Evolutionary conservation across 2,113 vertebrate genomes (phyloP).

Genomic region (Rhynchomys soricoides): DNA sequence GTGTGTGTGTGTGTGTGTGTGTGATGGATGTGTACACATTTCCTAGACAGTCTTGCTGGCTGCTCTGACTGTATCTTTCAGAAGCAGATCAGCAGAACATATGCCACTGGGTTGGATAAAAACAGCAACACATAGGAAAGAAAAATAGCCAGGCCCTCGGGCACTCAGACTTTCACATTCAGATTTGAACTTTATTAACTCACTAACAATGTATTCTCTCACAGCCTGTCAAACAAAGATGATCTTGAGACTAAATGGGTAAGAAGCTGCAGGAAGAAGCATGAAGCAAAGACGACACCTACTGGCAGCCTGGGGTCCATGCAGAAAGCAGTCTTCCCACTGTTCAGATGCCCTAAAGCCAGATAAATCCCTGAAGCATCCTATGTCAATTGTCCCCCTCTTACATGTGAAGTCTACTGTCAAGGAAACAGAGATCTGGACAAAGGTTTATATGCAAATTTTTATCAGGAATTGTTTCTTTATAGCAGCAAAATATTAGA

Average conservation of each 20-base stretch:
- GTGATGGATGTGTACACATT: neutral
- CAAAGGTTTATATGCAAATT: neutral
- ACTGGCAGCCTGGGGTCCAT: neutral
- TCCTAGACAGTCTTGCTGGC: slow-evolving; percentile 49
- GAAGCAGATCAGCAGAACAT: slow-evolving; percentile 43
- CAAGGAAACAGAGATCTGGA: neutral
- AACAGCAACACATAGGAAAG: neutral
- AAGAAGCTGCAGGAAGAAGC: neutral
- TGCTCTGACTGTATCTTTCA: slow-evolving; percentile 46
- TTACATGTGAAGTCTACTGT: neutral
- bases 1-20: neutral
- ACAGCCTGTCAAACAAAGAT: neutral
- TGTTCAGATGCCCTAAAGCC: neutral
- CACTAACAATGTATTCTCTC: neutral
- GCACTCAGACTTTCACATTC: neutral
- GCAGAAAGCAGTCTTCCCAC: neutral
- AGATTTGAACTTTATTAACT: neutral
- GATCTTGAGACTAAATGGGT: neutral
- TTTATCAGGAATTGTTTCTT: neutral
- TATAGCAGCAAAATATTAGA: slow-evolving; percentile 15
- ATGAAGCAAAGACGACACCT: slow-evolving; percentile 63
- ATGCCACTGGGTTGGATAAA: neutral
- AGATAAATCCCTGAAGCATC: neutral
- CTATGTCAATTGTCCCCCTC: neutral
- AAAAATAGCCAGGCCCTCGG: neutral